Evolutionary conservation across 2,797 vertebrate species (phyloP).

Genomic region (Sorex maritimensis): DNA sequence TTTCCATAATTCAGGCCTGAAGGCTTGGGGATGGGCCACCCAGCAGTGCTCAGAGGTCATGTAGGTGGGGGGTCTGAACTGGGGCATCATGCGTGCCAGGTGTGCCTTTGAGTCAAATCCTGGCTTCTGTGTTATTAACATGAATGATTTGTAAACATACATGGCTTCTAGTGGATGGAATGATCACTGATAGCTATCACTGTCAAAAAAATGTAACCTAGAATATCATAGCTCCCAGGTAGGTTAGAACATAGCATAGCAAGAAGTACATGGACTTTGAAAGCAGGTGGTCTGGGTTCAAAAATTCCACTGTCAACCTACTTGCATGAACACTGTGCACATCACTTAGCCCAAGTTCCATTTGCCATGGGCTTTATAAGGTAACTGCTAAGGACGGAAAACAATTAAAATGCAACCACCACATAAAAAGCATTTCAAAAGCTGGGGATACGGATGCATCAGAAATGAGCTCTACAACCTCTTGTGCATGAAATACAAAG

Average conservation of each 20-base stretch:
- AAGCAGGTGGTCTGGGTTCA: background rate
- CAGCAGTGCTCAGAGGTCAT: too few relatives aligned
- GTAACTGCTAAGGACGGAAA: background rate
- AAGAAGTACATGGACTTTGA: background rate
- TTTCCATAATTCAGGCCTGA: too few relatives aligned
- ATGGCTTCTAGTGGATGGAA: background rate
- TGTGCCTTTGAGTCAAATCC: too few relatives aligned
- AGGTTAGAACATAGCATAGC: background rate
- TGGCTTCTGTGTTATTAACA: background rate
- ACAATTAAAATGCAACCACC: background rate
- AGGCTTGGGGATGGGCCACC: too few relatives aligned
- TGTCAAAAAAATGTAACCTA: background rate
- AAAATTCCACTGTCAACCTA: background rate
- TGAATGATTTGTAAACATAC: background rate
- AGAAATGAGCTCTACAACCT: background rate
- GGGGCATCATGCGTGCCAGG: too few relatives aligned
- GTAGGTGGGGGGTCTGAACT: too few relatives aligned
- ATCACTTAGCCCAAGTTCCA: background rate
- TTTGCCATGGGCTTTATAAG: background rate
- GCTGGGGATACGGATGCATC: background rate
- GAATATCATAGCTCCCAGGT: background rate
- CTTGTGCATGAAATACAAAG: constrained; percentile 80
- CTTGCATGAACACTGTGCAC: background rate
- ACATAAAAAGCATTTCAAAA: background rate
- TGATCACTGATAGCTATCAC: background rate